phyloP scores from a whole-genome alignment of 2,888 invertebrate species.

The Isotomurus palustris region DNA sequence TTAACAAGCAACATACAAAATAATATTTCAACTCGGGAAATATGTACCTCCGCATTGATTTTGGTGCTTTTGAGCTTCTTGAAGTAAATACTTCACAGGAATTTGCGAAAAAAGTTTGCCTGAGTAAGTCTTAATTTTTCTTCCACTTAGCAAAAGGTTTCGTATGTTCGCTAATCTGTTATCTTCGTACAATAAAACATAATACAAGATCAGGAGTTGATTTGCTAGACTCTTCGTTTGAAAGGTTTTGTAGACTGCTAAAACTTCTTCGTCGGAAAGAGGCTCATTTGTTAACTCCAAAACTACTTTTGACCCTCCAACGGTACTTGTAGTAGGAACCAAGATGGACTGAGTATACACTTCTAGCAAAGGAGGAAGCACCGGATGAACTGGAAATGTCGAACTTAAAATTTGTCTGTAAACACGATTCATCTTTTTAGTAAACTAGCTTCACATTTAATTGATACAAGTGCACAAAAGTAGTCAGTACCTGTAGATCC shows the following conservation, averaged over 20 bases:
- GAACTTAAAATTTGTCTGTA: constrained; percentile 78
- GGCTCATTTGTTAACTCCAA: constrained; percentile 85
- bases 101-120: constrained; percentile 81
- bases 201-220: constrained; percentile 84
- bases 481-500: constrained; percentile 68
- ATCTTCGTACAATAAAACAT: constrained; percentile 87
- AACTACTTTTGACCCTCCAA: constrained; percentile 55
- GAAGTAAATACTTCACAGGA: constrained; percentile 87
- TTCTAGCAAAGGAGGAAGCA: constrained; percentile 86
- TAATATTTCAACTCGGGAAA: neutral
- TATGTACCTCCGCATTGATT: constrained; percentile 67
- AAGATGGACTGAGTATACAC: constrained; percentile 91
- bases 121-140: constrained; percentile 75
- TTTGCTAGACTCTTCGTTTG: constrained; percentile 60
- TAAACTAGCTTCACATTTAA: neutral
- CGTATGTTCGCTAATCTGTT: constrained; percentile 59
- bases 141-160: constrained; percentile 43
- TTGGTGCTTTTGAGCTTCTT: constrained; percentile 88
- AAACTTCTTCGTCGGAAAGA: constrained; percentile 81
- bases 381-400: constrained; percentile 85
- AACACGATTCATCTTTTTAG: neutral
- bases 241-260: constrained; percentile 73
- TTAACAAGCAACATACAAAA: neutral
- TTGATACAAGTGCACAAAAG: neutral
- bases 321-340: constrained; percentile 57